These are phyloP conservation scores for Crocodylus rhombifer DNA, from an alignment of 2,797 vertebrate genomes.

Conservation along the genomic window DNA sequence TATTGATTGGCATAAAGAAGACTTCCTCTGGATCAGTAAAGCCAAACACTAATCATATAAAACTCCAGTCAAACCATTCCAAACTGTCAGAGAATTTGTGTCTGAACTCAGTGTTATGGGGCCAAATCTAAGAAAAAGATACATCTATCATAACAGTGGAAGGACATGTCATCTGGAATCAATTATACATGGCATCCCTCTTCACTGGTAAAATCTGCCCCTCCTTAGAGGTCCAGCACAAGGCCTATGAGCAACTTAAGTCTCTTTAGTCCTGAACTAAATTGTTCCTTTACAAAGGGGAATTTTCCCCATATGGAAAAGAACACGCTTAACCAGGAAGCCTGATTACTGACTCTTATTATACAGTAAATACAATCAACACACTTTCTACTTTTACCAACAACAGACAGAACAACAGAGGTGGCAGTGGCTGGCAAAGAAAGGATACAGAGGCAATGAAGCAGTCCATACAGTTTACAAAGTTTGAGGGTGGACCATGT, in stretches of 20 bases:
- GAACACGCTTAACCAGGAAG: neutral
- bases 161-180: neutral
- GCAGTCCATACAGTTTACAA: neutral
- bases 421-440: neutral
- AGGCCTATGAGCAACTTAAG: neutral
- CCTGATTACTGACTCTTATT: neutral
- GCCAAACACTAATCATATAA: neutral
- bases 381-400: neutral
- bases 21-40: neutral
- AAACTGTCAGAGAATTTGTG: neutral
- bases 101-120: neutral
- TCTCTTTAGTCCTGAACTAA: neutral
- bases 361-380: neutral
- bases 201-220: neutral
- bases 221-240: neutral
- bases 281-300: neutral
- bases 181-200: neutral
- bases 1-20: neutral
- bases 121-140: neutral
- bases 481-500: neutral
- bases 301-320: neutral
- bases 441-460: neutral
- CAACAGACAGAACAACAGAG: neutral
- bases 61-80: no score
- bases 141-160: neutral